Conservation (phyloP, 1,140 invertebrate genomes). For the Plectrocnemia conspersa region DNA sequence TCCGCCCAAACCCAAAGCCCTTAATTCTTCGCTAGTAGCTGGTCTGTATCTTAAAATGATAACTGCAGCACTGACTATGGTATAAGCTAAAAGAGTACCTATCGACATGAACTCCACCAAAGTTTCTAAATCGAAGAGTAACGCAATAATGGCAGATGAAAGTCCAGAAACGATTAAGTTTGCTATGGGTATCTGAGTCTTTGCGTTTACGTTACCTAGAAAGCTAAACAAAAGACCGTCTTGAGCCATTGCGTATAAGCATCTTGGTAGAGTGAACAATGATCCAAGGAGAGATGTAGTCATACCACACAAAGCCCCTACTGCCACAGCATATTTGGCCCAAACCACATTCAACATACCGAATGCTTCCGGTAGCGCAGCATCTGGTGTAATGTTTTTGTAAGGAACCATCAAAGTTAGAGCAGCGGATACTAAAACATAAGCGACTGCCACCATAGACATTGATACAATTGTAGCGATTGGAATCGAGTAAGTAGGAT, state of each 20-base stretch:
- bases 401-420: conserved; percentile 83
- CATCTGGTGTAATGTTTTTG: conserved; percentile 64
- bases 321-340: conserved; percentile 83
- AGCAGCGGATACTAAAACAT: conserved; percentile 75
- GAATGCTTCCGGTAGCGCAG: conserved; percentile 82
- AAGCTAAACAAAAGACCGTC: conserved; percentile 83
- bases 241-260: conserved; percentile 83
- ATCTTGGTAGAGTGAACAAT: conserved; percentile 76
- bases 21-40: conserved; percentile 45
- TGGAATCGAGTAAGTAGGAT: conserved; percentile 75
- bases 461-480: conserved; percentile 76
- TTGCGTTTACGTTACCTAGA: conserved; percentile 67
- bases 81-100: conserved; percentile 85
- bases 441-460: conserved; percentile 70
- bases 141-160: conserved; percentile 71
- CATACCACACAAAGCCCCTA: conserved; percentile 87
- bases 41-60: conserved; percentile 80
- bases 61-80: conserved; percentile 83
- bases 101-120: conserved; percentile 94
- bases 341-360: conserved; percentile 66
- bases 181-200: conserved; percentile 75
- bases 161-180: conserved; percentile 78
- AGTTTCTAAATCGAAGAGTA: conserved; percentile 84
- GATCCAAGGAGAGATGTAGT: conserved; percentile 81
- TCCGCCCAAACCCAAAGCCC: conserved; percentile 43